A percentile compares a stretch with the other conserved stretches of the same genome.
phyloP scores from a whole-genome alignment of 2,797 vertebrate species.

The Hipposideros larvatus region DNA sequence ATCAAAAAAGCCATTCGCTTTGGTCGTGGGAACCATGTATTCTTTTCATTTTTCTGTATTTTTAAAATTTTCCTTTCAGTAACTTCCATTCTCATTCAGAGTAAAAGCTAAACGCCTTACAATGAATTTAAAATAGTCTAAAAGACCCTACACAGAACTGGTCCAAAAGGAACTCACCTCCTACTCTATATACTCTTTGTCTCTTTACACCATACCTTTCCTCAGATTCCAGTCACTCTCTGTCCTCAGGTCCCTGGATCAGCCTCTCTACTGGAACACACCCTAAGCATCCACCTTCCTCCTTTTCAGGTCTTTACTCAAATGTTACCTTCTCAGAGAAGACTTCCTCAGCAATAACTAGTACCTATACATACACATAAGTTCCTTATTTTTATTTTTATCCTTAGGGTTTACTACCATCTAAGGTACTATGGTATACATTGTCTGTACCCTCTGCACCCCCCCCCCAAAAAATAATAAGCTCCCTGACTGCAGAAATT shows the following conservation, averaged over 20 bases:
- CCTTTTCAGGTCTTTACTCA: not conserved
- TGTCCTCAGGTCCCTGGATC: not conserved
- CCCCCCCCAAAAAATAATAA: not conserved
- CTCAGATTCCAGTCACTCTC: not conserved
- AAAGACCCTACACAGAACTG: not conserved
- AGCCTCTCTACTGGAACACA: not conserved
- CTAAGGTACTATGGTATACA: not conserved
- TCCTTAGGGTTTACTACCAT: not conserved
- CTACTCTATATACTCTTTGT: not conserved
- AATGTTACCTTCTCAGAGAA: not conserved
- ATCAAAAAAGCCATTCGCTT: not conserved
- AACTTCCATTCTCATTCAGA: not conserved
- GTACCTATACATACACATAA: not conserved
- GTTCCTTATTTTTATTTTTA: not conserved
- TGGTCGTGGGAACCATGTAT: not conserved
- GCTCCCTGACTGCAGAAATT: not conserved
- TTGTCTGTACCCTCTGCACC: not conserved
- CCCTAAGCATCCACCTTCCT: not conserved
- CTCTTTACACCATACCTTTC: not conserved
- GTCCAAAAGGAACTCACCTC: not conserved
- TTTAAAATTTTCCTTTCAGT: not conserved
- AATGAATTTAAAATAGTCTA: not conserved
- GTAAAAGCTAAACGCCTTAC: not conserved
- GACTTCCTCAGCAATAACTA: not conserved
- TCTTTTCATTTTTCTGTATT: conserved; percentile 12